Conservation (phyloP, 1,140 invertebrate species). For the Probaryconus sp. region DNA sequence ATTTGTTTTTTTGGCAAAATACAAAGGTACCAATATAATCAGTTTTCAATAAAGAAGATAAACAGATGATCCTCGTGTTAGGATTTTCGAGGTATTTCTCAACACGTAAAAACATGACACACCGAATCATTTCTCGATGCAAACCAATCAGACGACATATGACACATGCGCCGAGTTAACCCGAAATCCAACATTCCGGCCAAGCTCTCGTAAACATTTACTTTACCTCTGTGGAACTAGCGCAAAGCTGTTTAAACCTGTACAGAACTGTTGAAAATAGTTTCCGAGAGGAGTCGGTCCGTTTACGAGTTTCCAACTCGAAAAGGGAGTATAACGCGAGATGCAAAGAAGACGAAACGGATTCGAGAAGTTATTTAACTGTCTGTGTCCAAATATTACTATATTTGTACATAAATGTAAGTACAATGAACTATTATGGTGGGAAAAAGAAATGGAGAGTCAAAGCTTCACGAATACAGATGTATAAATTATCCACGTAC, state of each 20-base stretch:
- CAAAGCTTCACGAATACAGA: too few relatives aligned
- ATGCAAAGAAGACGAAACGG: conserved; percentile 45
- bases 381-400: conserved; percentile 34
- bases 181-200: conserved; percentile 38
- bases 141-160: conserved; percentile 33
- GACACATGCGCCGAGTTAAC: conserved; percentile 34
- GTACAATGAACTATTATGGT: too few relatives aligned
- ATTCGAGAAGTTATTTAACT: conserved; percentile 39
- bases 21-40: too few relatives aligned
- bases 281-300: conserved; percentile 38
- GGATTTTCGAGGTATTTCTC: too few relatives aligned
- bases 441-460: too few relatives aligned
- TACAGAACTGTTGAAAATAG: conserved; percentile 52
- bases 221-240: conserved; percentile 41
- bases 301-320: conserved; percentile 44
- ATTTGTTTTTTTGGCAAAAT: too few relatives aligned
- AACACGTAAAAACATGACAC: conserved; percentile 12
- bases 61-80: too few relatives aligned
- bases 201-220: conserved; percentile 50
- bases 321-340: conserved; percentile 35
- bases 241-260: conserved; percentile 55
- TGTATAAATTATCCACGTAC: too few relatives aligned
- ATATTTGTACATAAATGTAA: conserved; percentile 36
- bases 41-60: too few relatives aligned
- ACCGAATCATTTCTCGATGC: conserved; percentile 2